Evolutionary conservation across 2,113 vertebrate species (phyloP).

Genomic region (Craseonycteris thonglongyai): DNA sequence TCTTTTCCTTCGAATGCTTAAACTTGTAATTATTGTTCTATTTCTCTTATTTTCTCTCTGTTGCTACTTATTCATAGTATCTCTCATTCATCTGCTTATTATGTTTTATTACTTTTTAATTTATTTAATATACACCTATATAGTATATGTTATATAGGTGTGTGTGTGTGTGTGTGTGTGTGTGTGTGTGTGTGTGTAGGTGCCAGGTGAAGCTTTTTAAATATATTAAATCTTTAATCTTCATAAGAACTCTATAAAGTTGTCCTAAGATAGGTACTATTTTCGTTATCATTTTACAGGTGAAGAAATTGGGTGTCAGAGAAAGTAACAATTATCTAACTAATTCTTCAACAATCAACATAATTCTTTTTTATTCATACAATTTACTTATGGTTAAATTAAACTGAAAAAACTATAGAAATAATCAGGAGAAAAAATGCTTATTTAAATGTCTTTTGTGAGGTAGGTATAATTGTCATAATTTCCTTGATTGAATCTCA

Average conservation of each 20-base stretch:
- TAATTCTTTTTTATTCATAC: background rate
- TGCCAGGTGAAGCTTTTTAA: background rate
- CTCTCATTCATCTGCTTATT: background rate
- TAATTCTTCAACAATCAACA: background rate
- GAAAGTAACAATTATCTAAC: background rate
- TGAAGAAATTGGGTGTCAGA: background rate
- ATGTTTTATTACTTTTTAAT: background rate
- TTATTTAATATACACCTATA: background rate
- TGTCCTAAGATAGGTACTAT: background rate
- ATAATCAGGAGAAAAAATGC: background rate
- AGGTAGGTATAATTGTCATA: background rate
- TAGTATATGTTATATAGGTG: background rate
- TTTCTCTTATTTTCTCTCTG: background rate
- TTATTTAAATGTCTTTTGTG: background rate
- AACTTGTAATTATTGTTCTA: background rate
- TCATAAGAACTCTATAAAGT: background rate
- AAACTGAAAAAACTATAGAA: background rate
- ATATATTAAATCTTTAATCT: background rate
- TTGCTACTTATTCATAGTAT: background rate
- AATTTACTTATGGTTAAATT: background rate
- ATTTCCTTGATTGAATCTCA: background rate
- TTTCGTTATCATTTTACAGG: background rate
- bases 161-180: background rate
- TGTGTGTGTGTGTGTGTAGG: fast-evolving
- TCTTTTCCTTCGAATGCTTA: background rate